Evolutionary conservation across 2,888 invertebrate genomes (phyloP), one percentile per base, ranked within the genome.

Genomic region (Empis livida): DNA sequence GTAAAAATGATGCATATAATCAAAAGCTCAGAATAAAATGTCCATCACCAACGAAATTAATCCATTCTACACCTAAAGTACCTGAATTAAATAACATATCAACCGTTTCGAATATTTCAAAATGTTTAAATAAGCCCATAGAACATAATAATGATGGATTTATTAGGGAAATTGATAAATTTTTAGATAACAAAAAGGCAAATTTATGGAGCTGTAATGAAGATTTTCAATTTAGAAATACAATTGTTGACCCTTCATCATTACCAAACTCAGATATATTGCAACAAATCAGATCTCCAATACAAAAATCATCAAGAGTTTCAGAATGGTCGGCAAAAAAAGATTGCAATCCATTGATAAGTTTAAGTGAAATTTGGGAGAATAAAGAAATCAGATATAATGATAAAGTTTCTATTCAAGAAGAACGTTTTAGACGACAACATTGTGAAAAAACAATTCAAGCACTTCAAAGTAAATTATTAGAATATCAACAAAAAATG

Each of bases 401-500:
- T 3, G 58, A 62, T 35, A 58, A 56, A 48, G 61, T 70, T 31
- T 79, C 78, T 59, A 65, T 86, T 3, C 82, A 86, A 60, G 88
- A 88, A 63, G 88, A 89, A 62, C 79, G 79, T 59, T 69, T 84
- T 37, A 75, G 85, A 49, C 72, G 89, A 59, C 80, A 85, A 73
- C 87, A 86, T 71, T 64, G 69, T 57, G 89, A 89, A 67, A 74
- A 79, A 49, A 71, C 83, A 56, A 85, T 89, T 44, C 80, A 82
- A 57, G 76, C 81, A 44, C 66, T 88, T 2, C 88, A 89, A 61
- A 76, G 76, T 55, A 79, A 80, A 54, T 67, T 83, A 44, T 67
- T 88, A 23, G 86, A 88, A 55, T 79, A 84, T 55, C 84, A 88
- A 61, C 84, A 89, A 61, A 82, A 82, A 56, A 63, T 89, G 27